Evolutionary conservation across 1,140 invertebrate species (phyloP).

Genomic region (Asobara japonica): DNA sequence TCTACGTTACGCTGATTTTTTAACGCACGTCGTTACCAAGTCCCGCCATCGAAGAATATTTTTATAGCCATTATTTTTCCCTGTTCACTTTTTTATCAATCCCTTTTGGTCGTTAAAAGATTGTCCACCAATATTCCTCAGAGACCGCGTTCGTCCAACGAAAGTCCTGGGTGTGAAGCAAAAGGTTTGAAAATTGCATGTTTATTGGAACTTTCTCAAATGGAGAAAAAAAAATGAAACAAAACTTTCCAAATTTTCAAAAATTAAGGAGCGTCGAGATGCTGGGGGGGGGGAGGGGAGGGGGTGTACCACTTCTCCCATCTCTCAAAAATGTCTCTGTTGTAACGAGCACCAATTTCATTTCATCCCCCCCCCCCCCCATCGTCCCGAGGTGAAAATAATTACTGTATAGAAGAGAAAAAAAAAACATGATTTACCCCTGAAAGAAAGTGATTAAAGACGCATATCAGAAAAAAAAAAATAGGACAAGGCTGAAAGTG

Average conservation of each 20-base stretch:
- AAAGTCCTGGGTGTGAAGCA: no score
- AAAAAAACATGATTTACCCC: background rate
- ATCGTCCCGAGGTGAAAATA: background rate
- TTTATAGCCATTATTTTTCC: constrained; percentile 64
- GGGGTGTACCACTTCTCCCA: no score
- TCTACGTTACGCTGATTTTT: background rate
- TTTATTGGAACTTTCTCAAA: background rate
- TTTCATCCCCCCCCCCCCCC: no score
- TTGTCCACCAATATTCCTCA: background rate
- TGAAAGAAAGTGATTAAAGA: constrained; percentile 23
- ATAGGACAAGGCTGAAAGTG: constrained; percentile 28
- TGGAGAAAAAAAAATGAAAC: background rate
- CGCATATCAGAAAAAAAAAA: constrained; percentile 30
- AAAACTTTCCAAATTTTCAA: no score
- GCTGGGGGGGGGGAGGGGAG: no score
- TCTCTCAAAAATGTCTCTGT: no score
- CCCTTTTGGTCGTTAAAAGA: constrained; percentile 50
- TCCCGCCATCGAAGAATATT: constrained; percentile 22
- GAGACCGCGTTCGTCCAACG: no score
- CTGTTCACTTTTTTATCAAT: constrained; percentile 52
- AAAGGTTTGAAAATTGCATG: no score
- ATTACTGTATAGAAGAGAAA: background rate
- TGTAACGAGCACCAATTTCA: no score
- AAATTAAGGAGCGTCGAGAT: no score
- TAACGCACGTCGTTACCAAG: constrained; percentile 18